A percentile compares a stretch with the other conserved stretches of the same genome.
Evolutionary conservation across 1,140 invertebrate genomes (phyloP).

Genomic region (Schlechtendalia chinensis): DNA sequence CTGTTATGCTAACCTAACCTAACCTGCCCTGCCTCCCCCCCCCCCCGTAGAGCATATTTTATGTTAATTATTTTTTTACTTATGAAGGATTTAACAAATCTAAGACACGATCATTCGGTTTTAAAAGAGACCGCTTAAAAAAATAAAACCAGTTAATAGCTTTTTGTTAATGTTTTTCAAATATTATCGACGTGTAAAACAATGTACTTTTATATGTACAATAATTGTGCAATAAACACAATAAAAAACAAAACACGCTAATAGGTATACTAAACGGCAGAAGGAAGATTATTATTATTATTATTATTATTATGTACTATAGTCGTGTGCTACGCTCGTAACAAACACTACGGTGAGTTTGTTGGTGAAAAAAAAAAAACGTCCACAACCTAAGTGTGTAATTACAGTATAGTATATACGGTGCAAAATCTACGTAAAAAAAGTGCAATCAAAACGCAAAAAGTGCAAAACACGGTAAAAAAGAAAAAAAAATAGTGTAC

Average conservation of each 20-base stretch:
- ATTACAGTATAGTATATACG: not conserved
- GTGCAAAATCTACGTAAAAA: constrained; percentile 44
- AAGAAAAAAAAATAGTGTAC: constrained; percentile 41
- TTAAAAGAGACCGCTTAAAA: too few species aligned
- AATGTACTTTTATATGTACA: constrained; percentile 19
- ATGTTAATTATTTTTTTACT: too few species aligned
- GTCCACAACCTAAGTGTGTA: not conserved
- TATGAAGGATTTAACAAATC: too few species aligned
- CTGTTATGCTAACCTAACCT: too few species aligned
- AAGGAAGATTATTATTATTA: constrained; percentile 9
- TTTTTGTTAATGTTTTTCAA: too few species aligned
- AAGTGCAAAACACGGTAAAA: constrained; percentile 52
- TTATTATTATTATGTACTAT: not conserved
- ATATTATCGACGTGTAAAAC: too few species aligned
- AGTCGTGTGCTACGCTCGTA: not conserved
- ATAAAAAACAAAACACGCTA: not conserved
- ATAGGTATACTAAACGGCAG: not conserved
- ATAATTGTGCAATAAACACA: not conserved
- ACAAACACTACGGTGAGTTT: constrained; percentile 29
- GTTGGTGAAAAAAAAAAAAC: not conserved
- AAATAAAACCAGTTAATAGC: too few species aligned
- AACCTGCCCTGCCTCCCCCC: too few species aligned
- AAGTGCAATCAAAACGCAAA: constrained; percentile 51
- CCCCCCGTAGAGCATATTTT: too few species aligned
- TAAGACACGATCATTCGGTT: too few species aligned